Conservation (phyloP, 2,888 invertebrate species). For the Melanostoma mellinum region DNA sequence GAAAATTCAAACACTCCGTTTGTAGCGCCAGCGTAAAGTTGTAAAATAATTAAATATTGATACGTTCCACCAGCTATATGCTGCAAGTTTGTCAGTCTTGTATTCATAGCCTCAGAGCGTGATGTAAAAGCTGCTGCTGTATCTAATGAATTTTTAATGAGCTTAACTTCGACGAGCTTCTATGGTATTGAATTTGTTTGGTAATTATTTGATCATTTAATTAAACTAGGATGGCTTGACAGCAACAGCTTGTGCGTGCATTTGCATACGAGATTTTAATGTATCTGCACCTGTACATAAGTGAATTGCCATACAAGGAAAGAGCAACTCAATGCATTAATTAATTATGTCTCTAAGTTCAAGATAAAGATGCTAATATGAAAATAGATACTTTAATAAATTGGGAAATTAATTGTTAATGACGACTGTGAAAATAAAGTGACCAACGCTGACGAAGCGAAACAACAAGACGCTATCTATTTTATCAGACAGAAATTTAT, state of each 20-base stretch:
- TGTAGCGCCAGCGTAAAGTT: constrained; percentile 25
- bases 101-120: neutral
- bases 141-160: constrained; percentile 68
- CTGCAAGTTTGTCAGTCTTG: constrained; percentile 15
- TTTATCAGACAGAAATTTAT: no score
- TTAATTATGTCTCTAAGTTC: constrained; percentile 23
- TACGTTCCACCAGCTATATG: neutral
- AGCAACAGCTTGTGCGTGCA: constrained; percentile 53
- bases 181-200: constrained; percentile 63
- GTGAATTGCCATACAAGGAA: constrained; percentile 45
- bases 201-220: constrained; percentile 71
- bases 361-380: no score
- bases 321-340: constrained; percentile 28
- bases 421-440: no score
- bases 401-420: no score
- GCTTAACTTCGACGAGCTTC: constrained; percentile 53
- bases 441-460: no score
- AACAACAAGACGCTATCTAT: no score
- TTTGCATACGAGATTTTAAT: constrained; percentile 61
- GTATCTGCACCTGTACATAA: constrained; percentile 45
- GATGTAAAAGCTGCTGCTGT: constrained; percentile 39
- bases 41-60: constrained; percentile 35
- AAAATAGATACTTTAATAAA: no score
- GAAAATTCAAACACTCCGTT: neutral
- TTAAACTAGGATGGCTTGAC: constrained; percentile 46